Base-by-base conservation (phyloP, 2,113 vertebrate species). In the Rhea americana region DNA sequence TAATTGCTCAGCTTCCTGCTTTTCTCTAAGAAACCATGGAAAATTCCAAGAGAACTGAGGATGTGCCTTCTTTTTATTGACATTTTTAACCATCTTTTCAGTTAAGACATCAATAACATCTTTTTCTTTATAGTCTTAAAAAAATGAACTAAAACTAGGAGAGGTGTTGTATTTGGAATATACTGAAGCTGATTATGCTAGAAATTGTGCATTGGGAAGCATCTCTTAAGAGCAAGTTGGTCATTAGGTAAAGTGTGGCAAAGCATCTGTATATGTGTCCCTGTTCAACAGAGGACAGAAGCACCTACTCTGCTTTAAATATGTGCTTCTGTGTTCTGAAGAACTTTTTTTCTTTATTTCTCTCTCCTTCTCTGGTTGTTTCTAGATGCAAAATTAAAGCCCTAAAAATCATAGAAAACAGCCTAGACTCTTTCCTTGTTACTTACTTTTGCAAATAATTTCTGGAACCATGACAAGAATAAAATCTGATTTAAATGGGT, bases 11-110 rank as follows among this genome's bases (percentile, higher is more conserved):
- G 13, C 39, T 26, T 71, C 83, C 8, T 26, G 56, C 17, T 80
- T 62, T 93, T 88, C 79, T 94, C 17, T 32, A 86, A 78, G 72
- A 90, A 95, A 91, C 47, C 11, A 37, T 86, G 82, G 93, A 96
- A 93, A 93, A 91, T 95, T 96, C 87, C 68, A 72, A 24, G 51
- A 75, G 51, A 91, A 85, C 51, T 77, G 35, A 87, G 35, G 14
- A 35, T 21, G 30, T 47, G 24, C 25, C 3, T 48, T 71, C 15
- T 48, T 89, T 63, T 70, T 50, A 45, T 35, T 79, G 47, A 13
- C 61, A 8, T 41, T 65, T 70, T 77, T 87, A 72, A 67, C 17
- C 59, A 11, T 43, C 4, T 41, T 86, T 58, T 81, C 30, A 62
- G 47, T 86, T 83, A 45, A 39, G 32, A 19, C 30, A 15, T 11